Evolutionary conservation across 2,888 invertebrate genomes (phyloP).

Genomic region (Cantharis nigra): DNA sequence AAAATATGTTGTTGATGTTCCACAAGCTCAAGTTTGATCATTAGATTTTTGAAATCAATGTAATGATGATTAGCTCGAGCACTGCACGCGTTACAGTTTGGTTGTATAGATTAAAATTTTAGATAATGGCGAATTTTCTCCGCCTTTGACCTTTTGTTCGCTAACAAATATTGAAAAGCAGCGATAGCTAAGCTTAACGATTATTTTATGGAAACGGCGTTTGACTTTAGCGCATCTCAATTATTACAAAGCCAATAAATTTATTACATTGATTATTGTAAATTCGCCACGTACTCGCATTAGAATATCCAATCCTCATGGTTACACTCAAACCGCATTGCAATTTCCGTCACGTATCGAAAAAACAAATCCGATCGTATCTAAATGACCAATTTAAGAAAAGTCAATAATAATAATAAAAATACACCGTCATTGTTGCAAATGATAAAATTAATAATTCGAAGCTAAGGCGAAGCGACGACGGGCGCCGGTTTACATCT

Average conservation of each 20-base stretch:
- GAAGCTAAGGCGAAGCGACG: neutral
- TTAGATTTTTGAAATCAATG: no score
- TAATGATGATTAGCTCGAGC: no score
- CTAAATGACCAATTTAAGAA: neutral
- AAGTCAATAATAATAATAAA: neutral
- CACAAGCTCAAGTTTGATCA: no score
- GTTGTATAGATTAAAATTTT: neutral
- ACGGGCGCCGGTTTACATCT: neutral
- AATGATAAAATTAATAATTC: neutral
- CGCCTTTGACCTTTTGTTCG: neutral
- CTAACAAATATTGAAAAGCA: neutral
- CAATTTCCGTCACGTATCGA: neutral
- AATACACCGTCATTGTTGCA: neutral
- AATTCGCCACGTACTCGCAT: neutral
- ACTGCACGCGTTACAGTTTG: no score
- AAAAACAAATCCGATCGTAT: neutral
- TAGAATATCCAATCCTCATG: neutral
- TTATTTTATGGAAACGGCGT: neutral
- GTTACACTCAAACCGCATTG: neutral
- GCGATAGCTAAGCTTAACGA: neutral
- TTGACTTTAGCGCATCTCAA: neutral
- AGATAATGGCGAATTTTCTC: neutral
- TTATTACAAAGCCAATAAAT: neutral
- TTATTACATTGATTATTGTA: neutral
- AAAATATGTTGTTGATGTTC: no score